Base-by-base conservation (phyloP, 2,888 invertebrate species). In the Byasa hedistus region DNA sequence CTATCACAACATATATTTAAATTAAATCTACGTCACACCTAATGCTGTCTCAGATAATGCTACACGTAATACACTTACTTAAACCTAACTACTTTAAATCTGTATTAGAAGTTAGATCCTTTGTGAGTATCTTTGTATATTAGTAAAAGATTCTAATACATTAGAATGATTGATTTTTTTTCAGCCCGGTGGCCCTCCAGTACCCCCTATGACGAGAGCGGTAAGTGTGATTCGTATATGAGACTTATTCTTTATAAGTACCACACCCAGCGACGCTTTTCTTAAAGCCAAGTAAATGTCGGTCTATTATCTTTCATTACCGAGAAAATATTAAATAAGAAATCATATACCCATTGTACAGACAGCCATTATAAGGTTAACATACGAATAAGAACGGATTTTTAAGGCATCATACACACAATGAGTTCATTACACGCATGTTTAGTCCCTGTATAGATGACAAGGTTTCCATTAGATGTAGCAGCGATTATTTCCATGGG, bases 121-220 rank as follows among this genome's bases (percentile, higher is more conserved):
- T n/a, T n/a, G n/a, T n/a, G n/a, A n/a, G n/a, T n/a, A n/a, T n/a
- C n/a, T n/a, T n/a, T n/a, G n/a, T n/a, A n/a, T n/a, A n/a, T n/a
- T n/a, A n/a, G n/a, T n/a, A n/a, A n/a, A n/a, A n/a, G n/a, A n/a
- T n/a, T n/a, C n/a, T n/a, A n/a, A n/a, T n/a, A n/a, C n/a, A n/a
- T n/a, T n/a, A n/a, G n/a, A n/a, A n/a, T n/a, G n/a, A n/a, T n/a
- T n/a, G n/a, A n/a, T n/a, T n/a, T n/a, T n/a, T 57, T 82, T 81
- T n/a, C 79, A 89, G 89, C 21, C 75, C 15, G 81, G 79, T 0
- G 83, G 81, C 3, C 88, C 87, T 0, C 85, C 85, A 0, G 80
- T 82, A 8, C 87, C 89, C 1, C 81, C 89, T 0, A 81, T 84
- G 83, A 76, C 82, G 0, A 84, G 76, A 80, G 84, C 85, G 23